Percentiles rank a stretch among this genome's conserved stretches.
These are phyloP conservation scores for Tachysurus vachellii DNA, from an alignment of 2,113 vertebrate species.

Conservation along the genomic window DNA sequence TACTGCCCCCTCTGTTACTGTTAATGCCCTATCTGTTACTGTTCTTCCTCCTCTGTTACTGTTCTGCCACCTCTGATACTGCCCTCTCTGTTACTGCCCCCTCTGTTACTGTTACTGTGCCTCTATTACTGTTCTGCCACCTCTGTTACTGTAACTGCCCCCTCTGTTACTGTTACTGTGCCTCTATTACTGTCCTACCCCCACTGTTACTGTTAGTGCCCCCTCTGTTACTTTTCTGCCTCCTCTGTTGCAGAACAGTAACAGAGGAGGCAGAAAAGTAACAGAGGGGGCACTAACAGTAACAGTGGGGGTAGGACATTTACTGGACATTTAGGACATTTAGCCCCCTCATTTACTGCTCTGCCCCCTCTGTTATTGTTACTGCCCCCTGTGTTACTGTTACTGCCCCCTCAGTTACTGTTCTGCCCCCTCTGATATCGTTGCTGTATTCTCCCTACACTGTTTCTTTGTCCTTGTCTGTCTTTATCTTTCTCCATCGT, in stretches of 20 bases:
- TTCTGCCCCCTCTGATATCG: neutral
- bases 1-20: neutral
- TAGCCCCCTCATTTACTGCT: no score
- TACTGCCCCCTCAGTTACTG: neutral
- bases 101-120: neutral
- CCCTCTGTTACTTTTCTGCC: neutral
- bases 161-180: neutral
- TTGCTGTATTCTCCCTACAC: neutral
- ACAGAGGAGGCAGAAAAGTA: neutral
- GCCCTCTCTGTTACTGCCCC: neutral
- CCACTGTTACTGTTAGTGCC: neutral
- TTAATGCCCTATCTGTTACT: neutral
- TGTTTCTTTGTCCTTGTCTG: no score
- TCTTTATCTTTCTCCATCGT: neutral
- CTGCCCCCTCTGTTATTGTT: no score
- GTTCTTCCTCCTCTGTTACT: neutral
- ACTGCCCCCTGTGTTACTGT: neutral
- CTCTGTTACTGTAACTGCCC: neutral
- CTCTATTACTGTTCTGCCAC: neutral
- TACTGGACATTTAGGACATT: no score
- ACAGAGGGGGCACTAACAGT: neutral
- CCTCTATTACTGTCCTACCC: neutral
- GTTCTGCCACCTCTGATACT: neutral
- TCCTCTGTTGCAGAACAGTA: no score
- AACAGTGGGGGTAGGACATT: neutral